A percentile compares a stretch with the other conserved stretches of the same genome.
Evolutionary conservation across 2,797 vertebrate species (phyloP).

Genomic region (Anas bahamensis): DNA sequence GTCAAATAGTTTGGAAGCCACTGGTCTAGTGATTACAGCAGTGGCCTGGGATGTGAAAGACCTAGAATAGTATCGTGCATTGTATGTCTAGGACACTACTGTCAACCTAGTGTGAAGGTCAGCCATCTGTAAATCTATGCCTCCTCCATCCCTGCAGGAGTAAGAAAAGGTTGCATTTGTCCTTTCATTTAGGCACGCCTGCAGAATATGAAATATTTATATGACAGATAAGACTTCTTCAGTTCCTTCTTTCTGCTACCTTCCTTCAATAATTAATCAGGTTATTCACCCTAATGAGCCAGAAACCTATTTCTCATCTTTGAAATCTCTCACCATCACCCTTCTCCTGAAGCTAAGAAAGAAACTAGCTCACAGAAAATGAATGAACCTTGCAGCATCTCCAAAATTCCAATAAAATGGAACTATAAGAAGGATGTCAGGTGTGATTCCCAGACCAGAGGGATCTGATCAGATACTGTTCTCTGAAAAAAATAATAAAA

Average conservation of each 20-base stretch:
- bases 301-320: not conserved
- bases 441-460: not conserved
- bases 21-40: not conserved
- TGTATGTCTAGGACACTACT: not conserved
- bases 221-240: not conserved
- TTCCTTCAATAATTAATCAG: not conserved
- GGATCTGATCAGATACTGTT: not conserved
- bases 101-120: not conserved
- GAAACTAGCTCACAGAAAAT: not conserved
- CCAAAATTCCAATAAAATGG: not conserved
- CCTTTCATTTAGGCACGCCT: not conserved
- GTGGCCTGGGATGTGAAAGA: not conserved
- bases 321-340: not conserved
- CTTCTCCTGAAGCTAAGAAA: not conserved
- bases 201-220: not conserved
- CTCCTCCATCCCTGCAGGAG: no score
- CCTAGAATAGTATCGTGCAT: not conserved
- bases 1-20: not conserved
- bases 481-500: not conserved
- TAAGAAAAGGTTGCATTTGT: not conserved
- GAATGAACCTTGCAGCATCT: not conserved
- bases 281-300: not conserved
- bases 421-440: not conserved
- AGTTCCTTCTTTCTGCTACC: not conserved
- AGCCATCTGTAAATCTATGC: not conserved